Evolutionary conservation across 2,888 invertebrate species (phyloP).

Genomic region (Strigamia transsilvanica): DNA sequence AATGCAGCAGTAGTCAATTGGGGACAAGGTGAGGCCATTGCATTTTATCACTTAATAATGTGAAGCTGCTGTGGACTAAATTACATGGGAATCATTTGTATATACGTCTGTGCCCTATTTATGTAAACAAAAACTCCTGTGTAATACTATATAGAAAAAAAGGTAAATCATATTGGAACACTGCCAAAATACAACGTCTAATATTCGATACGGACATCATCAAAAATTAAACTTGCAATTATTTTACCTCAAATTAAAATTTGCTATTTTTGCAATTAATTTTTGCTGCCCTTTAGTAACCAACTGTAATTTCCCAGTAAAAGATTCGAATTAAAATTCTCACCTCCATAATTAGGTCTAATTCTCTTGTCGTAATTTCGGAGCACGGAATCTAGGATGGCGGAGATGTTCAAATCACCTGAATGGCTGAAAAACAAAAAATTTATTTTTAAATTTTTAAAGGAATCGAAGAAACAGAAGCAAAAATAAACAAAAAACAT

Average conservation of each 20-base stretch:
- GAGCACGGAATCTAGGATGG: constrained; percentile 93
- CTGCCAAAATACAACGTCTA: neutral
- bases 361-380: constrained; percentile 99
- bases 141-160: neutral
- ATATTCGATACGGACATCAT: neutral
- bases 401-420: constrained; percentile 88
- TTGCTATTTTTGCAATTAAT: neutral
- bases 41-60: neutral
- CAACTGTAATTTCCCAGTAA: neutral
- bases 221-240: neutral
- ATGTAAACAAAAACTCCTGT: neutral
- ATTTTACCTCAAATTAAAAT: neutral
- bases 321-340: constrained; percentile 63
- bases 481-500: no score
- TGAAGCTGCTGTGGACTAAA: neutral
- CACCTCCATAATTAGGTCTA: constrained; percentile 98
- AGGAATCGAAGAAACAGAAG: no score
- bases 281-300: neutral
- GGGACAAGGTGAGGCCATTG: neutral
- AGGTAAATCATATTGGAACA: neutral
- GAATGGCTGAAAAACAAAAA: neutral
- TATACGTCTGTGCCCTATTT: neutral
- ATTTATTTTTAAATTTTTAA: no score
- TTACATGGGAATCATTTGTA: neutral
- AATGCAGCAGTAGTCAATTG: neutral